Conservation (phyloP, 2,797 vertebrate species). For the Myoxocephalus aenaeus region DNA sequence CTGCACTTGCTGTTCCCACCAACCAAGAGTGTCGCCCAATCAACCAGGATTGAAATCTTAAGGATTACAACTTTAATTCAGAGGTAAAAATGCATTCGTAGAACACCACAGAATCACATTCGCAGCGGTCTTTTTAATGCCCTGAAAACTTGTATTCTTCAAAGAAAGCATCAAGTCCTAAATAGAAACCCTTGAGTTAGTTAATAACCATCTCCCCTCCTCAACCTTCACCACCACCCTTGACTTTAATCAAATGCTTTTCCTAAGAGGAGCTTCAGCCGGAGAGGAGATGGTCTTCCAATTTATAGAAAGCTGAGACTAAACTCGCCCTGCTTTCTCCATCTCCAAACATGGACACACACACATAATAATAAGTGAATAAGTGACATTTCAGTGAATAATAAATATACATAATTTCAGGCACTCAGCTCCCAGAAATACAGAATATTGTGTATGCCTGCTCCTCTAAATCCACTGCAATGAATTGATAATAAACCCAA, state of each 20-base stretch:
- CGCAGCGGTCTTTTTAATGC: conserved; percentile 29
- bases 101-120: conserved; percentile 6
- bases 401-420: conserved; percentile 31
- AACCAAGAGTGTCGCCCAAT: not conserved
- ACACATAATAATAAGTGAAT: conserved; percentile 21
- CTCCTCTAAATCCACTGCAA: conserved; percentile 16
- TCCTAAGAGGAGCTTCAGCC: conserved; percentile 26
- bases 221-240: conserved; percentile 10
- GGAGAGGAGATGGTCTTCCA: not conserved
- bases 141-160: conserved; percentile 28
- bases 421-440: conserved; percentile 2
- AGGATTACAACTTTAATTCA: not conserved
- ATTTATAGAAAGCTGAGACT: not conserved
- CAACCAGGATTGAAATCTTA: not conserved
- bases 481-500: conserved; percentile 37
- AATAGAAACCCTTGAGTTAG: conserved; percentile 41
- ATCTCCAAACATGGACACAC: conserved; percentile 39
- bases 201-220: conserved; percentile 45
- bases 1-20: not conserved
- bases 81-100: not conserved
- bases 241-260: conserved; percentile 35
- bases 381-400: conserved; percentile 23
- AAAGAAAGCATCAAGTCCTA: conserved; percentile 34
- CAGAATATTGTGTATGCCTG: conserved; percentile 16
- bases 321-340: conserved; percentile 23